phyloP scores from a whole-genome alignment of 2,113 vertebrate species.

The Limnothrissa miodon region DNA sequence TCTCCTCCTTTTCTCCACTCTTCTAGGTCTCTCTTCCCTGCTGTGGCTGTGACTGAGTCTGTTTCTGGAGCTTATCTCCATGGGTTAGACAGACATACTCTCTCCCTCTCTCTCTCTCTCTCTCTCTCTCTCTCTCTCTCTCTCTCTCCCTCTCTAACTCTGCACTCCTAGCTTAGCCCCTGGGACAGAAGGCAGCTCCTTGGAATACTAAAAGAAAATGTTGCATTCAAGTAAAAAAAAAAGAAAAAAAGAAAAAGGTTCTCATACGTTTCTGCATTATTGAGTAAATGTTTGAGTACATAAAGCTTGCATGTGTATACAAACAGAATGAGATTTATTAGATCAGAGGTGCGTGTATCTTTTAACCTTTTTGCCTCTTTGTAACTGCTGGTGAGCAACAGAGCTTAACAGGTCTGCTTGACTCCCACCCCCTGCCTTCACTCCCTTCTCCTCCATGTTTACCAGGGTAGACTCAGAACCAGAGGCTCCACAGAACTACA shows the following conservation, averaged over 20 bases:
- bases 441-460: background rate
- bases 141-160: too few relatives aligned
- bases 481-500: background rate
- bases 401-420: background rate
- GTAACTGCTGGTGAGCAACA: background rate
- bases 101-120: background rate
- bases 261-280: background rate
- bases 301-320: background rate
- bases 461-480: background rate
- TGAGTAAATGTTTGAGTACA: conserved; percentile 3
- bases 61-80: conserved; percentile 49
- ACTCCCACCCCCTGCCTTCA: too few relatives aligned
- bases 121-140: too few relatives aligned
- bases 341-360: background rate
- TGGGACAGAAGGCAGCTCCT: background rate
- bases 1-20: conserved; percentile 2
- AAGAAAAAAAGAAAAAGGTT: background rate
- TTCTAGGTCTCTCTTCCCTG: background rate
- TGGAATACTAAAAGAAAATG: background rate
- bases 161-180: background rate
- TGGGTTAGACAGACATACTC: conserved; percentile 47
- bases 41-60: conserved; percentile 40
- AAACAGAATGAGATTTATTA: background rate
- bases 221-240: background rate
- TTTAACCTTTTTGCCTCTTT: background rate